Evolutionary conservation across 2,888 invertebrate species (phyloP).

Genomic region (Lithophane leautieri): DNA sequence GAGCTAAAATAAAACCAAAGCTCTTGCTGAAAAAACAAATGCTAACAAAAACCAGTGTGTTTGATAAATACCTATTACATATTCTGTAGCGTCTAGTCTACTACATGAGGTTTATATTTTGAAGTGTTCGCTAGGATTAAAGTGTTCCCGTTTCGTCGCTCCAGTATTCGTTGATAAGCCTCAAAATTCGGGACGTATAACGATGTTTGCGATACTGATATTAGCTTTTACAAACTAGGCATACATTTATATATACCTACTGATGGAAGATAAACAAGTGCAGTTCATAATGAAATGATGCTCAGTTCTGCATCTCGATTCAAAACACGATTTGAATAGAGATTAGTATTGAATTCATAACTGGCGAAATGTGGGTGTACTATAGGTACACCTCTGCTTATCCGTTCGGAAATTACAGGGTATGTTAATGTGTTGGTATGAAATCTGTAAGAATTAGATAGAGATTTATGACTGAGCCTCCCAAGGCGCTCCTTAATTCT

Average conservation of each 20-base stretch:
- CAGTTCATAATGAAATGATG: not conserved
- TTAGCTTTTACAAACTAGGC: not conserved
- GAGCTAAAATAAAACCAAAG: not conserved
- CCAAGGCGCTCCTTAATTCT: too few relatives aligned
- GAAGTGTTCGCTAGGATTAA: constrained; percentile 19
- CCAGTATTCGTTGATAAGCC: constrained; percentile 17
- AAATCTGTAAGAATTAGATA: not conserved
- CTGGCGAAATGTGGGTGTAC: too few relatives aligned
- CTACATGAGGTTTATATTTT: constrained; percentile 3
- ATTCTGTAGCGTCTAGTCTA: not conserved
- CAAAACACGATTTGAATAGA: not conserved
- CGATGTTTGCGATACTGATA: not conserved
- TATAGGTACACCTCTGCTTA: too few relatives aligned
- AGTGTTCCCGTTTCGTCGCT: not conserved
- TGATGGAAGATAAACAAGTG: not conserved
- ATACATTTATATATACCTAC: not conserved
- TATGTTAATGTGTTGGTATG: not conserved
- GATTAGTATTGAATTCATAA: not conserved
- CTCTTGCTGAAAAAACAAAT: not conserved
- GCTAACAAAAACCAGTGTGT: not conserved
- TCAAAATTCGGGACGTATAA: constrained; percentile 8
- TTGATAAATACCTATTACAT: constrained; percentile 14
- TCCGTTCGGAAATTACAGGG: too few relatives aligned
- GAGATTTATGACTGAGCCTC: not conserved
- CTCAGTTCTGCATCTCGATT: not conserved